phyloP scores from a whole-genome alignment of 2,113 vertebrate genomes.

The Bungarus multicinctus region DNA sequence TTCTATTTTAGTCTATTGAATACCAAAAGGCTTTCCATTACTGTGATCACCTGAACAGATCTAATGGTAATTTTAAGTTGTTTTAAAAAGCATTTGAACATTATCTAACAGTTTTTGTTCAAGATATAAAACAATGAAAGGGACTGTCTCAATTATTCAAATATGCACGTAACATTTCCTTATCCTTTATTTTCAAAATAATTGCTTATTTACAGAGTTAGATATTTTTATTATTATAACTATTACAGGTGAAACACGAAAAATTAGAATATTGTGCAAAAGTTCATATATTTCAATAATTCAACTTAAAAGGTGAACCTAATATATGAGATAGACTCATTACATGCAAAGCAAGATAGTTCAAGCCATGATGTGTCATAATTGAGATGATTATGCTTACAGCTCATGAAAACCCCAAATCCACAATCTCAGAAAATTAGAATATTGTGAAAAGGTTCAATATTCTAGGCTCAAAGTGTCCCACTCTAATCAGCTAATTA shows the following conservation, averaged over 20 bases:
- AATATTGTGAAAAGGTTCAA: no score
- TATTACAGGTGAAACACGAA: not conserved
- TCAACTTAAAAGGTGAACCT: no score
- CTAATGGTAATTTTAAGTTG: not conserved
- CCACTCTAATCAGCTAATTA: no score
- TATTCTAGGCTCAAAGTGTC: no score
- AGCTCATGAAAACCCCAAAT: no score
- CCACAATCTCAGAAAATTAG: no score
- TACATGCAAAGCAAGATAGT: no score
- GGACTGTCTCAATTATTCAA: not conserved
- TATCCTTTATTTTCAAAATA: not conserved
- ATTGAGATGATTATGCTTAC: no score
- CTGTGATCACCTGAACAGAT: not conserved
- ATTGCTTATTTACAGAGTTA: not conserved
- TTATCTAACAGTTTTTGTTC: not conserved
- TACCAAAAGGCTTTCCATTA: not conserved
- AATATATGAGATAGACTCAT: no score
- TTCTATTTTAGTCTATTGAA: not conserved
- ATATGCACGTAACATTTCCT: not conserved
- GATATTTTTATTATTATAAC: not conserved
- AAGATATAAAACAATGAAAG: not conserved
- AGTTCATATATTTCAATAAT: no score
- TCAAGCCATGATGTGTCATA: no score
- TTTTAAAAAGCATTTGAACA: not conserved
- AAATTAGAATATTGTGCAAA: no score